Evolutionary conservation across 2,888 invertebrate genomes (phyloP).

Genomic region (Scaptomyza tumidula): DNA sequence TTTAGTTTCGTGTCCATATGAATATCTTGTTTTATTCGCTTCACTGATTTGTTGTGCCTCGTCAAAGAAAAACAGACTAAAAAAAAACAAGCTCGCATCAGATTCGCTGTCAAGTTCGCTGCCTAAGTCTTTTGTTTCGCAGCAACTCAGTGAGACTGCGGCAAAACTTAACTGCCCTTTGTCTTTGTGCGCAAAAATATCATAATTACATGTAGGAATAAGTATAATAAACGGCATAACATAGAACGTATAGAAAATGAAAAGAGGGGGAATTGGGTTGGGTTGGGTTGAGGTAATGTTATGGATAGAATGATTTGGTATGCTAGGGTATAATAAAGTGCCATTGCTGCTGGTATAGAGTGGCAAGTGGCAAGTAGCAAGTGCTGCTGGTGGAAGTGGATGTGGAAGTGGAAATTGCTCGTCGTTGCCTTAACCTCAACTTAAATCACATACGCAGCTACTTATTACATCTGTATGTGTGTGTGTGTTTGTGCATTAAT

Average conservation of each 20-base stretch:
- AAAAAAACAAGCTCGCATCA: background rate
- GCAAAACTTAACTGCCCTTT: constrained; percentile 65
- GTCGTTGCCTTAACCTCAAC: constrained; percentile 42
- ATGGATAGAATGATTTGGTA: constrained; percentile 34
- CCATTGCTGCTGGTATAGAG: constrained; percentile 14
- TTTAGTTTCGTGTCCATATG: background rate
- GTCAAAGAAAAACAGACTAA: background rate
- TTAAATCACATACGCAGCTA: constrained; percentile 53
- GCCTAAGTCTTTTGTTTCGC: constrained; percentile 69
- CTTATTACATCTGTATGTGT: constrained; percentile 11
- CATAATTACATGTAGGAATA: constrained; percentile 62
- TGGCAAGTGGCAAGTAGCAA: constrained; percentile 26
- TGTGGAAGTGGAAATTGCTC: constrained; percentile 62
- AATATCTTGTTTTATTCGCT: constrained; percentile 12
- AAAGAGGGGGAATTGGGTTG: background rate
- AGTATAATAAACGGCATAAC: constrained; percentile 50
- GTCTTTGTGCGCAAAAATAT: constrained; percentile 64
- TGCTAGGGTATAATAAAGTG: constrained; percentile 2
- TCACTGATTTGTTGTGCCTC: constrained; percentile 34
- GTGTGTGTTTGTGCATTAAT: background rate
- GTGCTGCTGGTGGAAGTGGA: constrained; percentile 45
- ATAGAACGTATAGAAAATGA: constrained; percentile 31
- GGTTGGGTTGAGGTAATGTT: background rate
- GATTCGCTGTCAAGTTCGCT: constrained; percentile 52
- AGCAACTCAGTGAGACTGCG: constrained; percentile 9